Evolutionary conservation across 2,113 vertebrate species (phyloP).

Genomic region (Artemisiospiza belli): DNA sequence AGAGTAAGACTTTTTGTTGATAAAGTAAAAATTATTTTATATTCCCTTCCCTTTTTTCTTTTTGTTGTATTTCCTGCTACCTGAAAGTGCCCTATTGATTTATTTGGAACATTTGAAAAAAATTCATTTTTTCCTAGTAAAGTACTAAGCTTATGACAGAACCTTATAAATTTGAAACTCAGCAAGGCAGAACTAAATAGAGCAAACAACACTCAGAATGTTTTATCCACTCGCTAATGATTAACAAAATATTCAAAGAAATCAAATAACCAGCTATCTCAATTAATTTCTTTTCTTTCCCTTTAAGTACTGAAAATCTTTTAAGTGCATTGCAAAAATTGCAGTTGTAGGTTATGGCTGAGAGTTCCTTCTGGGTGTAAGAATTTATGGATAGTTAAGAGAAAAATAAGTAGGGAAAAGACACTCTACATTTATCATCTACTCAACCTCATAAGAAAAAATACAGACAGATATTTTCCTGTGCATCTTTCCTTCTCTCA

Average conservation of each 20-base stretch:
- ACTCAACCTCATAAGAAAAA: neutral
- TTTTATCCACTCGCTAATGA: neutral
- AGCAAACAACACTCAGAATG: neutral
- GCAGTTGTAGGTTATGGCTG: neutral
- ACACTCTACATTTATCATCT: neutral
- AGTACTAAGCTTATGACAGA: neutral
- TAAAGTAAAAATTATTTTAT: neutral
- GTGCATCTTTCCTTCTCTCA: neutral
- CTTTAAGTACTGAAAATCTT: neutral
- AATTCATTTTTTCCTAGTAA: neutral
- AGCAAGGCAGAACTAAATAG: neutral
- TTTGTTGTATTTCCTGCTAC: neutral
- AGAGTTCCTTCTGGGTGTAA: neutral
- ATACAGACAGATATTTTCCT: neutral
- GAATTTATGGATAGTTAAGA: neutral
- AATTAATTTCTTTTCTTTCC: neutral
- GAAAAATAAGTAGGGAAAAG: neutral
- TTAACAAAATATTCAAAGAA: neutral
- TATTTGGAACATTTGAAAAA: neutral
- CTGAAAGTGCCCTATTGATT: neutral
- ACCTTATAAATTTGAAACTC: neutral
- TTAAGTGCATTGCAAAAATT: neutral
- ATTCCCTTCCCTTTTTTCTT: accelerated
- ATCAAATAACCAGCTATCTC: neutral
- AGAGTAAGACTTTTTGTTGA: neutral